Evolutionary conservation across 2,797 vertebrate species (phyloP), one percentile per base, ranked within the genome.

Genomic region (Epinephelus coioides): DNA sequence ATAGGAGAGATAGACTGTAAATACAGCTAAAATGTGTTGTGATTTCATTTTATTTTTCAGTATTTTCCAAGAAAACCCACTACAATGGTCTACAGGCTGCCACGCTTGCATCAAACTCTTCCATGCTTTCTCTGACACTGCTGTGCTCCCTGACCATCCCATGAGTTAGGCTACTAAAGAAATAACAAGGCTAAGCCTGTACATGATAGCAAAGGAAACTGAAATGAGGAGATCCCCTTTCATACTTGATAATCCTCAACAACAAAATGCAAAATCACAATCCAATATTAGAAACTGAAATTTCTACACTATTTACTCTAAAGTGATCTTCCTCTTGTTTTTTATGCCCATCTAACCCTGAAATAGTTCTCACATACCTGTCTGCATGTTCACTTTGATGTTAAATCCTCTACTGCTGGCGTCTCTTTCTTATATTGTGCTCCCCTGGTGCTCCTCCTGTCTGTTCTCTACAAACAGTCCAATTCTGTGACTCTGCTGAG

Each of bases 331-430:
- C 8, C 34, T 34, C 34, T 7, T 34, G 27, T 51, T 61, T 21
- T 50, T 23, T 17, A 43, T 34, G 9, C 13, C 15, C 3, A 54
- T n/a, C 2, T 66, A 25, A 0, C n/a, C 57, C 60, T 50, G 38
- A 27, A 80, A 50, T 2, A 10, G 18, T 6, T 62, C 64, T 51
- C 71, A 91, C 89, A 25, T 91, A 92, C 89, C 89, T 85, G 64
- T 81, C 79, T 80, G 80, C 80, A 84, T 83, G 57, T 65, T 82
- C 77, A 73, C 43, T 54, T 3, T 63, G 71, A 76, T 51, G 65
- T 51, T 61, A 30, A 27, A n/a, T 76, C 66, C 76, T 63, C 73
- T 71, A 25, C 53, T 69, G 50, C 51, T 62, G 63, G 23, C 4
- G 43, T 70, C 46, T 79, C 6, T 64, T 30, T 65, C 54, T 54